phyloP scores from a whole-genome alignment of 2,113 vertebrate genomes.

The Murina feae region DNA sequence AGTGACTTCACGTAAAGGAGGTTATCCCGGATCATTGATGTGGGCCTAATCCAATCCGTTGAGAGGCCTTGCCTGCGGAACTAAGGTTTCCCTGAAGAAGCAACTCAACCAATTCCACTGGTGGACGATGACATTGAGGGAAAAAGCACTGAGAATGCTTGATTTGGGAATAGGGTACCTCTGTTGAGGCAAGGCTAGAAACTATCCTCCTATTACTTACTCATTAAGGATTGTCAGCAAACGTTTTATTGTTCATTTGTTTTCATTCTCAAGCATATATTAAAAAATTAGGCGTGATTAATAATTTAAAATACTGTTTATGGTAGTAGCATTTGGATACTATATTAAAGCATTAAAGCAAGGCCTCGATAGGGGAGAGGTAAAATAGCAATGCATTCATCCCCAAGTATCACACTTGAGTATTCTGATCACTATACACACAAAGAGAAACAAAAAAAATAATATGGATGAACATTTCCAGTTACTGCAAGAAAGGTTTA shows the following conservation, averaged over 20 bases:
- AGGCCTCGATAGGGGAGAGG: background rate
- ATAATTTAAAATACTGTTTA: constrained; percentile 15
- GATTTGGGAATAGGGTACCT: constrained; percentile 24
- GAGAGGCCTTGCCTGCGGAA: background rate
- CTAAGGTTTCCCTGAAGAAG: background rate
- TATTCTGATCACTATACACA: background rate
- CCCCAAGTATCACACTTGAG: background rate
- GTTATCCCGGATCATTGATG: background rate
- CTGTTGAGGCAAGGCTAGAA: background rate
- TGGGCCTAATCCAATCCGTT: background rate
- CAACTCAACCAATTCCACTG: background rate
- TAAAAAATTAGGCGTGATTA: constrained; percentile 22
- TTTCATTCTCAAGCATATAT: constrained; percentile 38
- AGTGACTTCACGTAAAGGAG: background rate
- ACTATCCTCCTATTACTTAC: background rate
- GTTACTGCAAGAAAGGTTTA: background rate
- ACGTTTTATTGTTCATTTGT: constrained; percentile 39
- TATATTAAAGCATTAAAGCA: background rate
- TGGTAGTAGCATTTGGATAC: background rate
- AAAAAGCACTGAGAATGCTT: background rate
- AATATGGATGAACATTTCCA: background rate
- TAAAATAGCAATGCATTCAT: background rate
- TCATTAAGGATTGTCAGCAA: constrained; percentile 18
- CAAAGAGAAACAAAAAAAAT: background rate
- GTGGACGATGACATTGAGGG: background rate